Evolutionary conservation across 2,113 vertebrate species (phyloP).

Genomic region (Naja naja): DNA sequence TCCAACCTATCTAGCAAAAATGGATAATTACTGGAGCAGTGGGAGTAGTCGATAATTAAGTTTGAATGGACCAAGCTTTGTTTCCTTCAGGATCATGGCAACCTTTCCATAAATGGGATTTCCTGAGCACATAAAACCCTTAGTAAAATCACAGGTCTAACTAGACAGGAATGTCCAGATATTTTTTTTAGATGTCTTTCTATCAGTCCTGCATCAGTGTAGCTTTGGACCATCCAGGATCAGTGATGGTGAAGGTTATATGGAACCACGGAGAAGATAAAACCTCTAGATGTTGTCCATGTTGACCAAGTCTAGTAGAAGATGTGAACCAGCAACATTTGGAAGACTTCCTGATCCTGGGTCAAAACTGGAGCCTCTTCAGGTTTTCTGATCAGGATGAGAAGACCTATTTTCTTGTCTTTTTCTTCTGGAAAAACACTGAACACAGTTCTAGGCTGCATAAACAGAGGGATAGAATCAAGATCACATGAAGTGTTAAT

Average conservation of each 20-base stretch:
- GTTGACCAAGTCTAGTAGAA: neutral
- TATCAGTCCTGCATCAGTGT: neutral
- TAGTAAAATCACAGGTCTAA: neutral
- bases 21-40: slow-evolving; percentile 49
- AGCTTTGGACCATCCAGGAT: neutral
- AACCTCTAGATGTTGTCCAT: neutral
- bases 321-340: neutral
- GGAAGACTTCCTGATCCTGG: neutral
- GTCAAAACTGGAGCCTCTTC: neutral
- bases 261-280: too few species aligned
- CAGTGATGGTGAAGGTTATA: neutral
- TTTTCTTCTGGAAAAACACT: neutral
- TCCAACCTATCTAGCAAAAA: slow-evolving; percentile 32
- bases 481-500: too few species aligned
- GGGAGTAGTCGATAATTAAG: slow-evolving; percentile 49
- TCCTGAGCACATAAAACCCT: neutral
- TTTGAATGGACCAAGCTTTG: slow-evolving; percentile 23
- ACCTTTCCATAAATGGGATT: neutral
- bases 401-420: neutral
- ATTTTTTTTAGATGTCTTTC: neutral
- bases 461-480: too few species aligned
- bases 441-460: too few species aligned
- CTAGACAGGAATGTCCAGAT: neutral
- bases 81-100: neutral
- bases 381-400: neutral